Base-by-base conservation (phyloP, 2,888 invertebrate genomes). In the Microchrysa polita region DNA sequence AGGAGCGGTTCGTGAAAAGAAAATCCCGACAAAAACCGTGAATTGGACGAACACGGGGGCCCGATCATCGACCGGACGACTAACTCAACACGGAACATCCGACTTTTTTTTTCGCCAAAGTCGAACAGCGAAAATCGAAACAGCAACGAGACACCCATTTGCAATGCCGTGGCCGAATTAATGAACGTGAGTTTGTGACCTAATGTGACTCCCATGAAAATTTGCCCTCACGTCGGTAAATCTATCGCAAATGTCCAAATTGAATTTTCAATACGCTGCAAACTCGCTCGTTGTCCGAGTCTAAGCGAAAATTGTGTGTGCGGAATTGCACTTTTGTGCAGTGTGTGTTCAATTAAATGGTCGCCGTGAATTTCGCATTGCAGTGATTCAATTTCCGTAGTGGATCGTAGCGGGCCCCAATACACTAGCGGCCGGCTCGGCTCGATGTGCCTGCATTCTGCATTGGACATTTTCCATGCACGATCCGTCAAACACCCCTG, bases 361-460 rank as follows among this genome's bases (percentile, higher is more conserved):
- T 23, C 23, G 52, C 22, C 44, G 27, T 53, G 34, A 60, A 48
- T 44, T 48, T 60, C 59, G 27, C 27, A 16, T 23, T 72, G 44
- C 48, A 60, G 60, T 72, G 60, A 27, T 60, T 59, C 14, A 44
- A 52, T 72, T 72, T 72, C 59, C 72, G 67, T 52, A 67, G 27
- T 34, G 67, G 12, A 12, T 12, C 12, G 27, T 2, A 12, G 18
- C 18, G n/a, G 57, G n/a, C n/a, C n/a, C 18, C 18, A 34, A 34
- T 34, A 34, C 27, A 34, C 27, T 5, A 14, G n/a, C n/a, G 34
- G 27, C 34, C 20, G 44, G 44, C 44, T 44, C 22, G n/a, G 42
- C 10, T 44, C 42, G 20, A 9, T 42, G 48, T 20, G 20, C 23
- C 18, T 14, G 52, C 18, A 4, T 7, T n/a, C 12, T 48, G 14